Conservation (phyloP, 2,113 vertebrate species). For the Ammodytes dubius region DNA sequence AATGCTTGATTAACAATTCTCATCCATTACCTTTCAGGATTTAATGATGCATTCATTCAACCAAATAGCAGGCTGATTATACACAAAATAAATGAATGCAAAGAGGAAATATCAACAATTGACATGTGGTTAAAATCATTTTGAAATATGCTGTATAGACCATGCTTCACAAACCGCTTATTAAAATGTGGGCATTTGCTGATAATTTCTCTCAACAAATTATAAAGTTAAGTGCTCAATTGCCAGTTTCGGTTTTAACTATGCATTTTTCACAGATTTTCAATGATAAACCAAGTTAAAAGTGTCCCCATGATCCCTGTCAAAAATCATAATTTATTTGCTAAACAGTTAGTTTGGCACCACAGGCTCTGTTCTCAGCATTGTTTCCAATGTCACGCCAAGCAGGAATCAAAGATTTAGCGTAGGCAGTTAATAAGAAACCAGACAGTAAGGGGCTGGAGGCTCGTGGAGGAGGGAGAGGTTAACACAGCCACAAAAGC, state of each 20-base stretch:
- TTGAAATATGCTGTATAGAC: not conserved
- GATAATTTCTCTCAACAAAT: conserved; percentile 20
- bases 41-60: conserved; percentile 50
- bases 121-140: conserved; percentile 13
- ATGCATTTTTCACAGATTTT: conserved; percentile 20
- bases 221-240: not conserved
- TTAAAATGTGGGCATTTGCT: conserved; percentile 9
- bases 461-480: conserved; percentile 4
- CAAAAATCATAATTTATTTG: conserved; percentile 24
- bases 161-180: conserved; percentile 3
- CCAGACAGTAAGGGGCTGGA: conserved; percentile 16
- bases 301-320: conserved; percentile 1
- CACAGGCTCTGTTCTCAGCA: conserved; percentile 9
- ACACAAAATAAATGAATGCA: conserved; percentile 34
- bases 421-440: conserved; percentile 36
- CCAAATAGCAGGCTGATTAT: conserved; percentile 29
- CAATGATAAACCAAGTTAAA: conserved; percentile 15
- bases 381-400: conserved; percentile 12
- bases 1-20: conserved; percentile 37
- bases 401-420: conserved; percentile 27
- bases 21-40: conserved; percentile 28
- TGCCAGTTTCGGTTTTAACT: not conserved
- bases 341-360: conserved; percentile 1
- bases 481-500: conserved; percentile 8
- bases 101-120: conserved; percentile 11